phyloP scores from a whole-genome alignment of 2,797 vertebrate species.

The Rachycentron canadum region DNA sequence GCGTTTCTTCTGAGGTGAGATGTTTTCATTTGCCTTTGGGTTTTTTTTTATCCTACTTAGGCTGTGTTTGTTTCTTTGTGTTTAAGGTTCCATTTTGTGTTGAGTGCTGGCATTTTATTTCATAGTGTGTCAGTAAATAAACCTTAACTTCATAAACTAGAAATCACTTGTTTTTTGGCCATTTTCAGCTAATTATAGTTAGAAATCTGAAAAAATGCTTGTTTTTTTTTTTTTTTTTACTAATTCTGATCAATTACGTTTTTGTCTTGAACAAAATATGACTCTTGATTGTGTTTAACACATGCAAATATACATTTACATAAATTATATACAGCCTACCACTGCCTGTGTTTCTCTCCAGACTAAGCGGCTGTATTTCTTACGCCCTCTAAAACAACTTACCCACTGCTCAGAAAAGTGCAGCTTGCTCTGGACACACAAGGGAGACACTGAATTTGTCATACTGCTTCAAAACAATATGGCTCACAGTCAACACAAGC shows the following conservation, averaged over 20 bases:
- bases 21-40: slow-evolving; percentile 42
- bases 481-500: slow-evolving; percentile 13
- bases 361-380: slow-evolving; percentile 17
- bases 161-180: not conserved
- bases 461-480: slow-evolving; percentile 5
- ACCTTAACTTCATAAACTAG: not conserved
- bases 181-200: not conserved
- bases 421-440: not conserved
- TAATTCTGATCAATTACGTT: not conserved
- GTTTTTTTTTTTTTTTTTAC: not conserved
- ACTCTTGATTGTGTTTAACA: not conserved
- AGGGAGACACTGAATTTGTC: slow-evolving; percentile 18
- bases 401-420: not conserved
- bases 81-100: slow-evolving; percentile 28
- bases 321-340: not conserved
- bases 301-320: not conserved
- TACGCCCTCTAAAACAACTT: slow-evolving; percentile 8
- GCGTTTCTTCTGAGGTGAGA: slow-evolving; percentile 36
- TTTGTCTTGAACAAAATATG: not conserved
- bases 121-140: not conserved
- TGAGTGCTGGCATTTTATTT: slow-evolving; percentile 2
- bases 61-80: slow-evolving; percentile 37
- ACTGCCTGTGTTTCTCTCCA: not conserved
- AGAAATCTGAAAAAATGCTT: no score
- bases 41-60: slow-evolving; percentile 32